Evolutionary conservation across 2,888 invertebrate species (phyloP).

Genomic region (Clistopyga incitator): DNA sequence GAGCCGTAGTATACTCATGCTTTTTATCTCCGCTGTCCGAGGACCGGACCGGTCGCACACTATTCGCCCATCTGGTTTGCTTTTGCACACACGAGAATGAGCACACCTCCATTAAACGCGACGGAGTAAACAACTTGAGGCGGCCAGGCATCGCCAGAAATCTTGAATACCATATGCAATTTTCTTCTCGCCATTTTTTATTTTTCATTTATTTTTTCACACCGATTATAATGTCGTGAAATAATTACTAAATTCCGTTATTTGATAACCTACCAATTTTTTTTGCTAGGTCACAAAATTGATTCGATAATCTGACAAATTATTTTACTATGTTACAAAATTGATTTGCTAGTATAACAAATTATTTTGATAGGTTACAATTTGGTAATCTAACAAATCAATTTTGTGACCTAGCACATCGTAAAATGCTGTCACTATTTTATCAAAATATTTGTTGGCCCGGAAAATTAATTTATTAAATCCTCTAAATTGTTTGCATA

Average conservation of each 20-base stretch:
- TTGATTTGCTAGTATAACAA: too few species aligned
- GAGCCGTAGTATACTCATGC: constrained; percentile 1
- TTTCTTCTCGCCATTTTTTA: not conserved
- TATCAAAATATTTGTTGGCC: too few species aligned
- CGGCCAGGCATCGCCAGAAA: not conserved
- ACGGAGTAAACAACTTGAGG: constrained; percentile 15
- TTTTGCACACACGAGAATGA: constrained; percentile 25
- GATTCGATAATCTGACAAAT: too few species aligned
- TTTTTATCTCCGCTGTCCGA: constrained; percentile 39
- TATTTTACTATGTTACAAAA: too few species aligned
- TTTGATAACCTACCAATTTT: too few species aligned
- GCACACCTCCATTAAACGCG: constrained; percentile 4
- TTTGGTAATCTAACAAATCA: too few species aligned
- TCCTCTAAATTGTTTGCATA: not conserved
- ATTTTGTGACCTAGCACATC: too few species aligned
- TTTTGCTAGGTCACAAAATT: too few species aligned
- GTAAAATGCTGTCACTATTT: too few species aligned
- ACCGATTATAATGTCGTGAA: not conserved
- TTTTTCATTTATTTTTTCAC: too few species aligned
- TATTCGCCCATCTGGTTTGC: constrained; percentile 4
- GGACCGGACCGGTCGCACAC: constrained; percentile 19
- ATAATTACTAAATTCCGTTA: too few species aligned
- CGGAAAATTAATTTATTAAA: not conserved
- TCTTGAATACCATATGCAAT: not conserved
- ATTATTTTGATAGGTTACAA: too few species aligned